Evolutionary conservation across 2,888 invertebrate genomes (phyloP).

Genomic region (Pocota personata): DNA sequence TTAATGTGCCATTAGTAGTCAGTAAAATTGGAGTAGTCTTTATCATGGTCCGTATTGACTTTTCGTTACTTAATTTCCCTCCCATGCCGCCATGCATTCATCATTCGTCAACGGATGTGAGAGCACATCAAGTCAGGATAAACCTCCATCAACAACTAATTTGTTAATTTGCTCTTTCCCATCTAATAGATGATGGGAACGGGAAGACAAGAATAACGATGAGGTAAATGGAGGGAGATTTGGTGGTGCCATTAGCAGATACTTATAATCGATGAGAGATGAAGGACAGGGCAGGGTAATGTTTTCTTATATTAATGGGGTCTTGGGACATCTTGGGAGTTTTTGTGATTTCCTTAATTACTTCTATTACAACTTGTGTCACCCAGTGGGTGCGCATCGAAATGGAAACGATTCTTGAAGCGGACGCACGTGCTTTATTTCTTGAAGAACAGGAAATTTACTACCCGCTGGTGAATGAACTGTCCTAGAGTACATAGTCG

Average conservation of each 20-base stretch:
- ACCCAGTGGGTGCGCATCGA: not conserved
- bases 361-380: not conserved
- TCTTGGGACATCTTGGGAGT: not conserved
- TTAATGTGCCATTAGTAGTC: conserved; percentile 15
- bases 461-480: too few species aligned
- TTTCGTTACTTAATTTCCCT: not conserved
- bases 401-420: not conserved
- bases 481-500: too few species aligned
- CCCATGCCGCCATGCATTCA: not conserved
- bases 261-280: not conserved
- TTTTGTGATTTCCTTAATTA: not conserved
- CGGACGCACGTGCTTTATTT: not conserved
- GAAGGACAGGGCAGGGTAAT: not conserved
- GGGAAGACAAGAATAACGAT: not conserved
- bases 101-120: not conserved
- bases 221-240: not conserved
- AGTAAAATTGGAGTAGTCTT: conserved; percentile 18
- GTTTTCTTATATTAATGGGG: conserved; percentile 7
- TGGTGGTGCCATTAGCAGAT: conserved; percentile 6
- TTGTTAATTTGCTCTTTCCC: conserved; percentile 24
- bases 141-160: conserved; percentile 3
- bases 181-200: not conserved
- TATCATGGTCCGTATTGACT: conserved; percentile 19
- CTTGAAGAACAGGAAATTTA: not conserved
- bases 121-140: not conserved